These are phyloP conservation scores for Mercenaria mercenaria DNA, from an alignment of 1,140 invertebrate species.

Conservation along the genomic window DNA sequence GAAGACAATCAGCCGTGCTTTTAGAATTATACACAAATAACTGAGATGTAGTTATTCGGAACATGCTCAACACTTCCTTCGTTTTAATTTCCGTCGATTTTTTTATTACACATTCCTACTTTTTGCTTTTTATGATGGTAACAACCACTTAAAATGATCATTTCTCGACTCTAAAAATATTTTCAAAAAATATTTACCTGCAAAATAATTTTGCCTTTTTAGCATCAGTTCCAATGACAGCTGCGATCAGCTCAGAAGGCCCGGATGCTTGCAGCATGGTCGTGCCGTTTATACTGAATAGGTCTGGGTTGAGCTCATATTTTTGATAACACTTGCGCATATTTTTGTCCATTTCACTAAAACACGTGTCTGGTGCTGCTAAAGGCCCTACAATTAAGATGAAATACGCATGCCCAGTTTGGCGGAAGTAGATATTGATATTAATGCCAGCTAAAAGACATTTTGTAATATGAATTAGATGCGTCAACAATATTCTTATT, in stretches of 20 bases:
- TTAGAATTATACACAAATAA: background rate
- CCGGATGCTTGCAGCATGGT: constrained; percentile 6
- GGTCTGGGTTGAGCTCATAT: constrained; percentile 43
- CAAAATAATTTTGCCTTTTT: constrained; percentile 42
- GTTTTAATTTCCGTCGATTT: background rate
- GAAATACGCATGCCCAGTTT: background rate
- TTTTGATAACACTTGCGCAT: constrained; percentile 42
- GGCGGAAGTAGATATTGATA: too few species aligned
- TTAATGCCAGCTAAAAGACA: too few species aligned
- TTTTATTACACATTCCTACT: background rate
- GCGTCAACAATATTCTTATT: too few species aligned
- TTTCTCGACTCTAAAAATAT: background rate
- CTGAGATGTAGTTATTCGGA: too few species aligned
- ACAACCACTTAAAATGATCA: background rate
- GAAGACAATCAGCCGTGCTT: background rate
- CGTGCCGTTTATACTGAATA: background rate
- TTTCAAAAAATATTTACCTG: background rate
- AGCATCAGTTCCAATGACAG: constrained; percentile 39
- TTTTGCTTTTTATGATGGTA: background rate
- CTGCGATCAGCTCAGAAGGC: background rate
- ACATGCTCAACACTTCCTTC: background rate
- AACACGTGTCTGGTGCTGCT: constrained; percentile 17
- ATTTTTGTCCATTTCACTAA: constrained; percentile 5
- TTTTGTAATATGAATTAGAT: too few species aligned
- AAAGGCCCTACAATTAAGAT: constrained; percentile 28